Base-by-base conservation (phyloP, 2,888 invertebrate species). In the Beris chalybata region DNA sequence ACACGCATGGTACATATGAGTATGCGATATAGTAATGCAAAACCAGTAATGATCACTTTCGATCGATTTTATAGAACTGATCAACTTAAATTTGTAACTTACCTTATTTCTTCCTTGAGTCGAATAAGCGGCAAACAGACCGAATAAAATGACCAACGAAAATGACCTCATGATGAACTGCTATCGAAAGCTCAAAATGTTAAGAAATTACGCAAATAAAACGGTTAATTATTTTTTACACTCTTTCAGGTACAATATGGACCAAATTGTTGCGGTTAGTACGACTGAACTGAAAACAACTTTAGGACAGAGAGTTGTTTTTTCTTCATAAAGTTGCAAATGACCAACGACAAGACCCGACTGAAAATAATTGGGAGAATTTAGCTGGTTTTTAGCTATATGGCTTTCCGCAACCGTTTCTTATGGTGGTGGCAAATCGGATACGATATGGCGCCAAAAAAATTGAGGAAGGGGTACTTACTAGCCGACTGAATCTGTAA, bases 61-160 rank as follows among this genome's bases (percentile, higher is more conserved):
- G 38, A 38, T 9, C 13, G 13, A 53, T 53, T 48, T 48, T 29
- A 13, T 11, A 2, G 7, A 50, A 50, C 4, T 50, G 53, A 15
- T 53, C 12, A 5, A 52, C 13, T 6, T 45, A 13, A 30, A 30
- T 47, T 58, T 45, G 22, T 22, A 22, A 22, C 22, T 30, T 58
- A 12, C 38, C 50, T 52, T 61, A 32, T 48, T 38, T 50, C 48
- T 30, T 22, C 22, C n/a, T 43, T 61, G 61, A 32, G 52, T 13
- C 6, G 61, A 61, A 38, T 52, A 52, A 50, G 13, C 22, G 38
- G 61, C 61, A 38, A 61, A 61, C 38, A 61, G 52, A 43, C 61
- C 61, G 38, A 50, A 38, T 50, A 61, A 61, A 52, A 61, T 22
- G n/a, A 61, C 7, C 6, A 61, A 32, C 22, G 61, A 15, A 29